Conservation (phyloP, 2,888 invertebrate genomes). For the Tachina lurida region DNA sequence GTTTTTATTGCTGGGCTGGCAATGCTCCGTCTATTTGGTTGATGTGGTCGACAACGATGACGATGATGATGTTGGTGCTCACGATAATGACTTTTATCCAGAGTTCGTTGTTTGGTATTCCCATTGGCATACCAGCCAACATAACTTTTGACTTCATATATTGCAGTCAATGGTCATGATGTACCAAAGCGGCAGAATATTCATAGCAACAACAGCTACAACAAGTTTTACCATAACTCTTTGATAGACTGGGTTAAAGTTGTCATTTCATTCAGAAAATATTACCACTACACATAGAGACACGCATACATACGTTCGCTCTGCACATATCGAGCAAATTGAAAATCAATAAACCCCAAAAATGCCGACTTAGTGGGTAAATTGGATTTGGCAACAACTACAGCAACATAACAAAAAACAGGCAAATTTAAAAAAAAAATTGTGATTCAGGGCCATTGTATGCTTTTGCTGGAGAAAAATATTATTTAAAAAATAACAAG, state of each 20-base stretch:
- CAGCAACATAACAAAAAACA: slow-evolving; percentile 15
- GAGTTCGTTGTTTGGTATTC: slow-evolving; percentile 67
- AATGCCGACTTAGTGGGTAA: slow-evolving; percentile 78
- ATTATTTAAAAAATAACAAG: slow-evolving; percentile 7
- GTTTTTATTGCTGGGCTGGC: slow-evolving; percentile 55
- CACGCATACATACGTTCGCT: neutral
- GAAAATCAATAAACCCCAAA: slow-evolving; percentile 78
- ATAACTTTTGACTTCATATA: slow-evolving; percentile 62
- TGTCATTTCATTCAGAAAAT: slow-evolving; percentile 66
- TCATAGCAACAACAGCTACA: slow-evolving; percentile 13
- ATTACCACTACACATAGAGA: slow-evolving; percentile 25
- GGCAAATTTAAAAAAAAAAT: slow-evolving; percentile 11
- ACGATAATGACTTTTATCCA: slow-evolving; percentile 13
- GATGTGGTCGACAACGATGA: slow-evolving; percentile 52
- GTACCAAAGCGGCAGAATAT: slow-evolving; percentile 10
- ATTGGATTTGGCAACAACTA: slow-evolving; percentile 76
- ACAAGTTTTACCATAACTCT: slow-evolving; percentile 20
- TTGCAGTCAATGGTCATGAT: slow-evolving; percentile 30
- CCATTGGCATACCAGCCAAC: slow-evolving; percentile 69
- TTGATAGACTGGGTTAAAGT: slow-evolving; percentile 32
- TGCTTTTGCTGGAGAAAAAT: slow-evolving; percentile 49
- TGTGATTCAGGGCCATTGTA: slow-evolving; percentile 73
- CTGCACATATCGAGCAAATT: slow-evolving; percentile 58
- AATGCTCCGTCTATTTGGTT: slow-evolving; percentile 65
- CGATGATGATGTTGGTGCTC: neutral